Evolutionary conservation across 1,140 invertebrate genomes (phyloP).

Genomic region (Papilio polyxenes): DNA sequence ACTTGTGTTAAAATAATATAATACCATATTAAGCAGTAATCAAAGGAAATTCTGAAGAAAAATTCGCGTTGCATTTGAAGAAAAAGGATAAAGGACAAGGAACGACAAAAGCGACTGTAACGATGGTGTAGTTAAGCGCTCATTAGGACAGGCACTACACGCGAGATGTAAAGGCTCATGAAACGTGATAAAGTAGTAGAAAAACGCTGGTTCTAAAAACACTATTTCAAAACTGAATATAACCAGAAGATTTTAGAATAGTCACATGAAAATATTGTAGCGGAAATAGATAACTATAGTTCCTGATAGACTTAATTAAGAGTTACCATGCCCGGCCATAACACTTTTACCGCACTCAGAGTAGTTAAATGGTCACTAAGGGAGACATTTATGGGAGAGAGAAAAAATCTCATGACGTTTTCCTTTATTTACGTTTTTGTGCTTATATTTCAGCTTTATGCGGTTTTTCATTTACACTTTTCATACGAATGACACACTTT

Average conservation of each 20-base stretch:
- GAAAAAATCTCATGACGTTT: no score
- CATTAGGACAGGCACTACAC: background rate
- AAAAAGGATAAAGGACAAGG: background rate
- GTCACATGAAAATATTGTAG: no score
- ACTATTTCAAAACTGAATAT: no score
- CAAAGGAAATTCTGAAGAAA: background rate
- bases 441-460: background rate
- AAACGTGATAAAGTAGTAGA: background rate
- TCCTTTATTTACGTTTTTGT: background rate
- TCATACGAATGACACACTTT: slow-evolving; percentile 9
- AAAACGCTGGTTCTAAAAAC: no score
- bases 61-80: background rate
- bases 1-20: no score
- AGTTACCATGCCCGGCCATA: no score
- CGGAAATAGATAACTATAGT: no score
- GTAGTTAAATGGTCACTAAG: no score
- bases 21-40: background rate
- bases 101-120: background rate
- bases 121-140: background rate
- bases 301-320: no score
- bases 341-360: no score
- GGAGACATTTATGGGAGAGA: no score
- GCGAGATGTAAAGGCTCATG: background rate
- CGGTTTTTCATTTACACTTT: slow-evolving; percentile 21
- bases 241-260: no score